Evolutionary conservation across 1,140 invertebrate genomes (phyloP), one percentile per base, ranked within the genome.

Genomic region (Luehdorfia chinensis): DNA sequence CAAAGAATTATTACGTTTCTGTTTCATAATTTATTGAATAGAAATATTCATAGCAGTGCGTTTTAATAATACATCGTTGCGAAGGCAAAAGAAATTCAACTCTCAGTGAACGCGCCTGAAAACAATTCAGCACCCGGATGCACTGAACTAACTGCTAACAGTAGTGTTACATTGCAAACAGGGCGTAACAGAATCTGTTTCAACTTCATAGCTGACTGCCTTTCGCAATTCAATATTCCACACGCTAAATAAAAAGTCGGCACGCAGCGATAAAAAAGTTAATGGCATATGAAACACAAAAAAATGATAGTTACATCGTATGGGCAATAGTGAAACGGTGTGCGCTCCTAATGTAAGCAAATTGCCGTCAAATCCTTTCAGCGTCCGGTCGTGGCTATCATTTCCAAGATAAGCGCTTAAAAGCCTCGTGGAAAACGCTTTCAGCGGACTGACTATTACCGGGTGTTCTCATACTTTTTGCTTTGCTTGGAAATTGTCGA

Each of bases 341-440:
- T 57, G 61, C 56, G 71, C 72, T 80, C 68, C 80, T 83, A 84
- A 84, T 84, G 80, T 80, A 84, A 76, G 80, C 73, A 84, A 84
- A 84, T 84, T 84, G 77, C 76, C 78, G 73, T 80, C 76, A 68
- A 64, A 67, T 75, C 76, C 76, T 81, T 79, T 78, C 75, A 78
- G 58, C 70, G 70, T 70, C 76, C 76, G 80, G 75, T 65, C 71
- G 67, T 59, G 76, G 73, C 74, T 84, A 84, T 81, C 80, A 81
- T 81, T 81, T 76, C 66, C 75, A 80, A 80, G 80, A 84, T 83
- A 80, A 84, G 76, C 77, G 78, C 75, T 84, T 84, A 84, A 84
- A 84, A 84, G 78, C 80, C 73, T 75, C 66, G 66, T 67, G 73
- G 67, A 81, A 77, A 81, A 67, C 66, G 75, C 75, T 83, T 83